Evolutionary conservation across 2,113 vertebrate genomes (phyloP), one percentile per base, ranked within the genome.

Genomic region (Piprites chloris): DNA sequence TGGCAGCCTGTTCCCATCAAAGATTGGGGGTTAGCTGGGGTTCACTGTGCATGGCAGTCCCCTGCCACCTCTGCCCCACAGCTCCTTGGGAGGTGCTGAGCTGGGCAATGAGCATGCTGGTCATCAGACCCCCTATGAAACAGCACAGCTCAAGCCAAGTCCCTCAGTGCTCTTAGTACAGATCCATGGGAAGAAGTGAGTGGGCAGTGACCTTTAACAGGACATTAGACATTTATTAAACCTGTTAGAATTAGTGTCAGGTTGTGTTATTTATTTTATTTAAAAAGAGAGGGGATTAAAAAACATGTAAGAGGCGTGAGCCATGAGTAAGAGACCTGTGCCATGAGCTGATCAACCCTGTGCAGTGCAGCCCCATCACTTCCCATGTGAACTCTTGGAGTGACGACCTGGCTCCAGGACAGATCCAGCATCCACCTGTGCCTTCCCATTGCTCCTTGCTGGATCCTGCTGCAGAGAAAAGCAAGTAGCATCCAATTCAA

Each of bases 221-320:
- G 87, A 42, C 69, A 39, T 93, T 28, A 90, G 95, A 90, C 82
- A 41, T 90, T 91, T 81, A 93, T 92, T 83, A 74, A 68, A 92
- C 24, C 76, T 12, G 16, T 94, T 89, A 93, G 81, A 93, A 85
- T 93, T 91, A 91, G 87, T 72, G 87, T 94, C 91, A 59, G 69
- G n/a, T 67, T 79, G 69, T 49, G 77, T 84, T 47, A 44, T 73
- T 77, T 84, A 24, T 75, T 94, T 95, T 77, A n/a, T 74, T 84
- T 66, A 17, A 55, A 86, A 74, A 74, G 33, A 33, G 47, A 14
- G 10, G 5, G 26, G 28, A 19, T 11, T 5, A 42, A 13, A 41
- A 49, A 66, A 62, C 21, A 13, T 49, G 19, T 19, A 52, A 27
- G n/a, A 79, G 59, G 47, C 26, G 47, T 0, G 1, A 35, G 53